A percentile compares a stretch with the other conserved stretches of the same genome.
Conservation (phyloP, 2,797 vertebrate genomes). For the Rhodeus uyekii region DNA sequence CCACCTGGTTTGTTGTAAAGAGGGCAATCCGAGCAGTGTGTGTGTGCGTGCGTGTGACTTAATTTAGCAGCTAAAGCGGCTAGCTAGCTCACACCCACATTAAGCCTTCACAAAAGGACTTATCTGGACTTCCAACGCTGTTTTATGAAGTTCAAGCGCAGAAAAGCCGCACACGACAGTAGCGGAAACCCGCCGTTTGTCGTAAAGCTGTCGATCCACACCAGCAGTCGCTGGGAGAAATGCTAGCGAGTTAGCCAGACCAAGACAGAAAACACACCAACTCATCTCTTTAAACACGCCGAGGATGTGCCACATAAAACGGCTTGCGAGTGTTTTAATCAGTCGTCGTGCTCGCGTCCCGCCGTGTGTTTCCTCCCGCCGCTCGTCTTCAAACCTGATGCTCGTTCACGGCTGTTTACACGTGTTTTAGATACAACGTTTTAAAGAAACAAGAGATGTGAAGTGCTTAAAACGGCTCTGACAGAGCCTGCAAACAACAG, state of each 20-base stretch:
- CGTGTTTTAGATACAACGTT: slow-evolving; percentile 6
- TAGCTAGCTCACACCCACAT: slow-evolving; percentile 49
- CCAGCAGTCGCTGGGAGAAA: not conserved
- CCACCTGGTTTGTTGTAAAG: slow-evolving; percentile 5
- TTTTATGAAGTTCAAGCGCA: not conserved
- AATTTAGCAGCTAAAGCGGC: slow-evolving; percentile 51
- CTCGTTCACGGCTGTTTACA: slow-evolving; percentile 7
- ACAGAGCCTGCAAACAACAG: slow-evolving; percentile 37
- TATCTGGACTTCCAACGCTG: not conserved
- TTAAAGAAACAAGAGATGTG: not conserved
- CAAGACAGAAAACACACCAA: slow-evolving; percentile 13
- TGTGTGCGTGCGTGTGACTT: slow-evolving; percentile 32
- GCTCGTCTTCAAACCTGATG: not conserved
- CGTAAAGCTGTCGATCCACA: slow-evolving; percentile 19
- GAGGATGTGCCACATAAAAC: slow-evolving; percentile 15
- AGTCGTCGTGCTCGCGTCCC: not conserved
- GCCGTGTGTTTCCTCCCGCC: not conserved
- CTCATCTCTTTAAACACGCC: not conserved
- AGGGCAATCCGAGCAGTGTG: not conserved
- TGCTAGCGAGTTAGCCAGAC: slow-evolving; percentile 36
- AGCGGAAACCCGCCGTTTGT: slow-evolving; percentile 36
- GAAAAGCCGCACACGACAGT: not conserved
- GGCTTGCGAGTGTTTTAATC: not conserved
- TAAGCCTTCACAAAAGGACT: slow-evolving; percentile 8
- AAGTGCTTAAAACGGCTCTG: slow-evolving; percentile 31